phyloP scores from a whole-genome alignment of 2,113 vertebrate genomes.

The Corythaixoides concolor region DNA sequence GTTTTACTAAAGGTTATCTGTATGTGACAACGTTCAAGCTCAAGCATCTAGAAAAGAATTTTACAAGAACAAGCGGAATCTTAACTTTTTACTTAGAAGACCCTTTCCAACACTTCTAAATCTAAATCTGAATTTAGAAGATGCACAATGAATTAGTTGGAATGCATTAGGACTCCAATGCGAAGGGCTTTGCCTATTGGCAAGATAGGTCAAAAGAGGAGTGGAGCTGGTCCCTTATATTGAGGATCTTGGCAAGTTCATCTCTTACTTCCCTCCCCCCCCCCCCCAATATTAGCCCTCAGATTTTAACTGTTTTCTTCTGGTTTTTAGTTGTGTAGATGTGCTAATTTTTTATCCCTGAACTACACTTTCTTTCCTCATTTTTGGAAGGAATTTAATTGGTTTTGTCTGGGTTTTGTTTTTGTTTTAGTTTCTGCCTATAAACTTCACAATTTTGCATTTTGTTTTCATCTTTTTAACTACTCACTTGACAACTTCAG shows the following conservation, averaged over 20 bases:
- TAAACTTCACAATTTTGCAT: background rate
- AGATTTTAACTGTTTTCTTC: background rate
- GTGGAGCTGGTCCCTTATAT: background rate
- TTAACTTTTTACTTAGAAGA: background rate
- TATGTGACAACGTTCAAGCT: background rate
- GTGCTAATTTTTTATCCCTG: background rate
- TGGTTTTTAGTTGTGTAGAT: background rate
- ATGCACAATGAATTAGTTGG: background rate
- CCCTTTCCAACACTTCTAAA: background rate
- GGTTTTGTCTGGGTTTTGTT: background rate
- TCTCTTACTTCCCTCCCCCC: background rate
- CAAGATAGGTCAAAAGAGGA: background rate
- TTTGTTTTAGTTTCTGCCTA: background rate
- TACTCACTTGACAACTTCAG: background rate
- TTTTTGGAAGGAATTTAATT: background rate
- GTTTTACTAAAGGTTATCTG: background rate
- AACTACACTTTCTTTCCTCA: background rate
- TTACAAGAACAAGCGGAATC: background rate
- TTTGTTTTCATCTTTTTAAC: background rate
- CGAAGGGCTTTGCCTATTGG: background rate
- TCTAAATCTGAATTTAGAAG: background rate
- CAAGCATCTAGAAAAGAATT: background rate
- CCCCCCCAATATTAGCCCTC: background rate
- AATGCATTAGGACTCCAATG: background rate
- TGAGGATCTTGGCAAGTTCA: background rate